A percentile compares a stretch with the other conserved stretches of the same genome.
These are phyloP conservation scores for Capitulum mitella DNA, from an alignment of 2,888 invertebrate genomes.

Conservation along the genomic window DNA sequence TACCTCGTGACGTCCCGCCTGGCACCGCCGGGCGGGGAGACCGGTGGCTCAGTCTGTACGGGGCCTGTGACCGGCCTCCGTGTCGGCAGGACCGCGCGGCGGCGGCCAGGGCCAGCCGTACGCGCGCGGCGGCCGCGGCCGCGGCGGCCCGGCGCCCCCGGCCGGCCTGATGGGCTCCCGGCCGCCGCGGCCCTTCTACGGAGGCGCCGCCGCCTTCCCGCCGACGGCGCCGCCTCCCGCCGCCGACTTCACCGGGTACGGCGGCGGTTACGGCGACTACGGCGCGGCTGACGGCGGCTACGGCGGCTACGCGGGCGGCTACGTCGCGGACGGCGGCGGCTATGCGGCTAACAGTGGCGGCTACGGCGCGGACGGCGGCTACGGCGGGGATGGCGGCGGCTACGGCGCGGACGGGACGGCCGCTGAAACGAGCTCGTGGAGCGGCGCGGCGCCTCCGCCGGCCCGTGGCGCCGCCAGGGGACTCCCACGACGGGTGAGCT, in stretches of 20 bases:
- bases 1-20: too few relatives aligned
- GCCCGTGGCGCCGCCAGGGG: background rate
- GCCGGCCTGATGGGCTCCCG: background rate
- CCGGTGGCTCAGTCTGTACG: too few relatives aligned
- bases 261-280: conserved; percentile 8
- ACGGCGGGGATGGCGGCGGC: background rate
- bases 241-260: background rate
- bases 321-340: background rate
- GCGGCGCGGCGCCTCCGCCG: background rate
- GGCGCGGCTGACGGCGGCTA: background rate
- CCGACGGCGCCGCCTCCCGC: background rate
- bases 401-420: background rate
- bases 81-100: too few relatives aligned
- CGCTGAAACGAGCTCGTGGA: background rate
- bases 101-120: too few relatives aligned
- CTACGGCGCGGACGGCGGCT: background rate
- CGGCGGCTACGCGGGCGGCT: background rate
- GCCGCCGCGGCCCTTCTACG: background rate
- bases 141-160: background rate
- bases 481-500: background rate
- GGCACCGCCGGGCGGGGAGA: too few relatives aligned
- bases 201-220: background rate
- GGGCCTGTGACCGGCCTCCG: too few relatives aligned
- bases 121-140: conserved; percentile 7
- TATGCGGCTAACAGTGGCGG: background rate